Base-by-base conservation (phyloP, 2,797 vertebrate genomes). In the Pipistrellus pipistrellus region DNA sequence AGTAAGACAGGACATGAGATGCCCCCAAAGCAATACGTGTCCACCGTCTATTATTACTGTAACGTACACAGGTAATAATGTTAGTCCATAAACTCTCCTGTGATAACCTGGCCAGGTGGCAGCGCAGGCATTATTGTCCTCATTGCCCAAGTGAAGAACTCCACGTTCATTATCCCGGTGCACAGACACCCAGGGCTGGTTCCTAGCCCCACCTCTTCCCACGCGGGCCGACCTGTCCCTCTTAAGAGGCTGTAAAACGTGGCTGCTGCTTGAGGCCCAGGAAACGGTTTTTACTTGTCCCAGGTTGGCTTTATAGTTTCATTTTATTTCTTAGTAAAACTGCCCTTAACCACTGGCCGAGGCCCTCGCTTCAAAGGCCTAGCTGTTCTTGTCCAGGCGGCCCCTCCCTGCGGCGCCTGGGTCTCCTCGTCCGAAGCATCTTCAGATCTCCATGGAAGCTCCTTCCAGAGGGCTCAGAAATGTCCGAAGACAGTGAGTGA, bases 241-340 rank as follows among this genome's bases (percentile, higher is more conserved):
- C 35, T 69, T 57, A 62, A 57, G 41, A 80, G 41, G n/a, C n/a
- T 64, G 51, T n/a, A 44, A 64, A 80, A 66, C 35, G 27, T 46
- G 30, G 64, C 23, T 90, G 78, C 69, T 86, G n/a, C 73, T 41
- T 53, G 15, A 71, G 44, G 68, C 18, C 51, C 35, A 35, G 73
- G 46, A 82, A 25, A 83, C 72, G 55, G 38, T n/a, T 80, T 88
- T 80, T 35, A 12, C 73, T 88, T 68, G 80, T 23, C 72, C 62
- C 30, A 57, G n/a, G 25, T 66, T 87, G 88, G 77, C 92, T 93
- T 93, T 66, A 90, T 91, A 53, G 82, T 95, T 97, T 97, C 7
- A 12, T 87, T 96, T 76, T 82, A 59, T 97, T 98, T 95, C 4
- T 23, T 77, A 94, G 96, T 91, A 85, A 92, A 96, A 51, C 69